A percentile compares a stretch with the other conserved stretches of the same genome.
phyloP scores from a whole-genome alignment of 2,113 vertebrate species.

The Amphiprion ocellaris region DNA sequence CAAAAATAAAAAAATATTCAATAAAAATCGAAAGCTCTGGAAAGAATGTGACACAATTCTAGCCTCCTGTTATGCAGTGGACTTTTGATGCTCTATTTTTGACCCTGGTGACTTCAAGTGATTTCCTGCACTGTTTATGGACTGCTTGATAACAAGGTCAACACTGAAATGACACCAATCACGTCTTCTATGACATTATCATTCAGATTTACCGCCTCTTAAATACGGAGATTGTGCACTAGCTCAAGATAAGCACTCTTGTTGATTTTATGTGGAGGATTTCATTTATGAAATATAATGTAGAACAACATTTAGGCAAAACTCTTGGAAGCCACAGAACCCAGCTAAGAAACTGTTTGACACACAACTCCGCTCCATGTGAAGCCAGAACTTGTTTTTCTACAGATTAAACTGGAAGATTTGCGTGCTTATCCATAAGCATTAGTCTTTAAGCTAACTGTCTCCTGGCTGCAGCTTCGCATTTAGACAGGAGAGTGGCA shows the following conservation, averaged over 20 bases:
- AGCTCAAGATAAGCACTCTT: conserved; percentile 36
- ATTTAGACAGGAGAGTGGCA: neutral
- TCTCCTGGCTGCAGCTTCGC: neutral
- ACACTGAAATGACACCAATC: conserved; percentile 39
- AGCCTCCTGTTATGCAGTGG: neutral
- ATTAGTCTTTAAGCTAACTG: neutral
- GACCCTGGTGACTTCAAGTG: conserved; percentile 47
- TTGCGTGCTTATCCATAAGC: neutral
- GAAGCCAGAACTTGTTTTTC: conserved; percentile 7
- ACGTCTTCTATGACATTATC: conserved; percentile 45
- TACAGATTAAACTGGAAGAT: neutral
- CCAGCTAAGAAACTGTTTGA: neutral
- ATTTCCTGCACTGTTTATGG: conserved; percentile 66
- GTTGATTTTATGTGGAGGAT: conserved; percentile 26
- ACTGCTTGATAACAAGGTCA: conserved; percentile 60
- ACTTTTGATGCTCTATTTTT: conserved; percentile 48
- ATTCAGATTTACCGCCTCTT: conserved; percentile 53
- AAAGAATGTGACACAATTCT: neutral
- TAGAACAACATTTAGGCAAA: neutral
- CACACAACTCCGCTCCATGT: too few relatives aligned
- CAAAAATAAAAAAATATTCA: neutral
- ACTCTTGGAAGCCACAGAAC: neutral
- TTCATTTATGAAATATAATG: conserved; percentile 11
- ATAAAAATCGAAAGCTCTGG: neutral
- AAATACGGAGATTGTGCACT: conserved; percentile 34